Conservation (phyloP, 2,797 vertebrate species). For the Manis pentadactyla region DNA sequence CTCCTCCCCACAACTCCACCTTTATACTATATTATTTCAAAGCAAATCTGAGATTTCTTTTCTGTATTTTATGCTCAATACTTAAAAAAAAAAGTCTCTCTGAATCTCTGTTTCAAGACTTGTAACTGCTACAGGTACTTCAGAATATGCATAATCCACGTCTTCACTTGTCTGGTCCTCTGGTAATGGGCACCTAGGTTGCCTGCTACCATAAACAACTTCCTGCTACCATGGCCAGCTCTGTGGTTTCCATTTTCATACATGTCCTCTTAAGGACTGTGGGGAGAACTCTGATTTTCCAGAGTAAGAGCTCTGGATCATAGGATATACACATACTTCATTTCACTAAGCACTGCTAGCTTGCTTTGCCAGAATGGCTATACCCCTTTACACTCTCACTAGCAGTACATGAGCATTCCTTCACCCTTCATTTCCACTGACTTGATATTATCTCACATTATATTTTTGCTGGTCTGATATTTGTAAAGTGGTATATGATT, state of each 20-base stretch:
- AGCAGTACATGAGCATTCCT: background rate
- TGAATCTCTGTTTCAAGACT: background rate
- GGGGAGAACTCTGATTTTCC: background rate
- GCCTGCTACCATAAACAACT: background rate
- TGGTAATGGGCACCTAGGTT: background rate
- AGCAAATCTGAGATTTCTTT: background rate
- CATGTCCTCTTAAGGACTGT: background rate
- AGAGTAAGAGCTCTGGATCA: background rate
- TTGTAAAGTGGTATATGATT: background rate
- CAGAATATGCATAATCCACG: background rate
- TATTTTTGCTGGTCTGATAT: constrained; percentile 3
- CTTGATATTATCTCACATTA: background rate
- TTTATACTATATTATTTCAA: background rate
- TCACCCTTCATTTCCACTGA: background rate
- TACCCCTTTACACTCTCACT: background rate
- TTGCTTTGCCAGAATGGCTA: background rate
- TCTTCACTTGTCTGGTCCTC: background rate
- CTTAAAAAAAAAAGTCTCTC: background rate
- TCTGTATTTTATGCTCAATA: background rate
- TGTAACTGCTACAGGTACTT: background rate
- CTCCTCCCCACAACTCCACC: background rate
- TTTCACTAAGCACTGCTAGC: background rate
- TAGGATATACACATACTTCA: background rate
- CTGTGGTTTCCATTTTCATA: background rate
- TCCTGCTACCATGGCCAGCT: background rate